Evolutionary conservation across 2,888 invertebrate species (phyloP).

Genomic region (Fragum fragum): DNA sequence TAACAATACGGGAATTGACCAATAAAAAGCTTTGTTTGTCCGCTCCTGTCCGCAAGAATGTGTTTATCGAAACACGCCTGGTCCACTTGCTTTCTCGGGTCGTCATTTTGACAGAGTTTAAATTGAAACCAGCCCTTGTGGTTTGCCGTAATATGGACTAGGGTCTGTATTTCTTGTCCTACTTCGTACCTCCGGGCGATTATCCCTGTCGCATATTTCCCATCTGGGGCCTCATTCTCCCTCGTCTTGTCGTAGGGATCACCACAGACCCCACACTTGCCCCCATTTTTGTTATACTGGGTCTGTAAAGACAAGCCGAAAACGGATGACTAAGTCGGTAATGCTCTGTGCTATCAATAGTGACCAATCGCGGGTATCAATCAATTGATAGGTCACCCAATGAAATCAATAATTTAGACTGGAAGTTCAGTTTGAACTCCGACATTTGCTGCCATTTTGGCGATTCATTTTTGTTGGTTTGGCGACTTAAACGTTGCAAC

Average conservation of each 20-base stretch:
- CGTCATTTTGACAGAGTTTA: constrained; percentile 53
- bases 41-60: constrained; percentile 49
- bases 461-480: no score
- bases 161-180: constrained; percentile 46
- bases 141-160: constrained; percentile 66
- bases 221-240: constrained; percentile 61
- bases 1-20: not conserved
- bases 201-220: constrained; percentile 62
- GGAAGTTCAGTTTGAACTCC: no score
- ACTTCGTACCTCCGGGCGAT: constrained; percentile 54
- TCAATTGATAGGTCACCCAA: no score
- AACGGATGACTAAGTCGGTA: no score
- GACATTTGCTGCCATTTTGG: no score
- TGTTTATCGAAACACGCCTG: constrained; percentile 79
- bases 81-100: constrained; percentile 54
- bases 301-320: no score
- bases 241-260: constrained; percentile 31
- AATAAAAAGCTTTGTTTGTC: constrained; percentile 49
- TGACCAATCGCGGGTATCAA: no score
- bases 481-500: no score
- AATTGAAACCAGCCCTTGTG: constrained; percentile 67
- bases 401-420: no score
- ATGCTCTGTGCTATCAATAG: no score
- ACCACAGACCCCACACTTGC: constrained; percentile 57
- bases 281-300: constrained; percentile 24